Percentiles rank a stretch among this genome's conserved stretches.
These are phyloP conservation scores for Trachelus iudaicus DNA, from an alignment of 2,888 invertebrate genomes.

Conservation along the genomic window DNA sequence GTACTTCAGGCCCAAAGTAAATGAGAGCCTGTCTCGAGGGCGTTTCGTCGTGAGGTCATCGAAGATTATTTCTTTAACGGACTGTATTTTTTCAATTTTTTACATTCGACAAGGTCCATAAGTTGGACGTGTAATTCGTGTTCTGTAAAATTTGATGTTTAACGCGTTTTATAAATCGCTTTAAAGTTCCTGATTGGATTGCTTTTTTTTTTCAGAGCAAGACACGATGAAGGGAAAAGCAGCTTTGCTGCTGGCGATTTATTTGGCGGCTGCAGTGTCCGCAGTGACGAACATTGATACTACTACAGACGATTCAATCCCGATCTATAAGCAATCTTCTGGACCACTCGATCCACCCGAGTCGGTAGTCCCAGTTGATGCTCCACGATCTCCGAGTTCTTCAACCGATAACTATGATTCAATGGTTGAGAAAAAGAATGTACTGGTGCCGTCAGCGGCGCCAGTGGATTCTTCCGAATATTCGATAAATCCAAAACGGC, in stretches of 20 bases:
- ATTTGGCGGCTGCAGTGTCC: constrained; percentile 23
- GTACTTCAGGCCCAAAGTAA: neutral
- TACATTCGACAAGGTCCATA: neutral
- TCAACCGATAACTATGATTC: neutral
- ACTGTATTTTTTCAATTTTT: neutral
- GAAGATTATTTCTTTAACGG: neutral
- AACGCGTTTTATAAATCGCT: neutral
- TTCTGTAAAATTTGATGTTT: neutral
- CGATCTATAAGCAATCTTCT: neutral
- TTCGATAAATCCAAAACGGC: neutral
- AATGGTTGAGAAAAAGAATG: neutral
- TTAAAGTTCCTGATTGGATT: neutral
- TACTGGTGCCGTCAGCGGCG: neutral
- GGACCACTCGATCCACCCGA: neutral
- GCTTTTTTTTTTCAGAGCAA: constrained; percentile 31
- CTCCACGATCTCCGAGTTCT: neutral
- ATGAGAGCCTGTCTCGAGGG: neutral
- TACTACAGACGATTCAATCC: neutral
- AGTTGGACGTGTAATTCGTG: neutral
- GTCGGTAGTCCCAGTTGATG: neutral
- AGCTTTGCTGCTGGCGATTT: constrained; percentile 49
- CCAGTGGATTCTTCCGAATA: neutral
- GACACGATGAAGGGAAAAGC: constrained; percentile 45
- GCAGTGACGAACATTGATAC: too few relatives aligned
- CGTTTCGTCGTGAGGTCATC: neutral